Conservation (phyloP, 2,113 vertebrate species). For the Steatornis caripensis region DNA sequence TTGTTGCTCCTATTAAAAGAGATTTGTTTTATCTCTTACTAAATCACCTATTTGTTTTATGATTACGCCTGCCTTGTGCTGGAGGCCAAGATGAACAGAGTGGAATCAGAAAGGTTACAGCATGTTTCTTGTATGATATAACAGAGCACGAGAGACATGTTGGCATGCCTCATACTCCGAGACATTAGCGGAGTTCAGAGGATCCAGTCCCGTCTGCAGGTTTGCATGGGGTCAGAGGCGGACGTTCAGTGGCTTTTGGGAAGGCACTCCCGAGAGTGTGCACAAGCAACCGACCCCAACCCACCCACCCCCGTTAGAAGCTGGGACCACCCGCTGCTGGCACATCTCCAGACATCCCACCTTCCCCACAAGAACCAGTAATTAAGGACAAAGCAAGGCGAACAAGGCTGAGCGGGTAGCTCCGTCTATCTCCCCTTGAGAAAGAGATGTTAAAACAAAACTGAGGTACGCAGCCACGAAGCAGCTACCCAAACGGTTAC, state of each 20-base stretch:
- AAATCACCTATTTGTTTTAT: not conserved
- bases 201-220: not conserved
- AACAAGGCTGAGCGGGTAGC: not conserved
- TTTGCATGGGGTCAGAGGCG: not conserved
- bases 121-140: not conserved
- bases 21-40: not conserved
- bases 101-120: not conserved
- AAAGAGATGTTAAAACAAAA: not conserved
- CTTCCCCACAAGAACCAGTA: not conserved
- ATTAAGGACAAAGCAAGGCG: not conserved
- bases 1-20: not conserved
- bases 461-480: not conserved
- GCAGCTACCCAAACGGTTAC: not conserved
- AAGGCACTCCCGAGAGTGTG: not conserved
- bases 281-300: not conserved
- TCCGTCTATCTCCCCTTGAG: too few relatives aligned
- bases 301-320: too few relatives aligned
- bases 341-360: not conserved
- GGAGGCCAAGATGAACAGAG: not conserved
- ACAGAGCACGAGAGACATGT: not conserved
- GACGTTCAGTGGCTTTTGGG: not conserved
- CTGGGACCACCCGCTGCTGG: not conserved
- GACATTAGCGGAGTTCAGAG: too few relatives aligned
- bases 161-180: not conserved
- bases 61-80: not conserved